Percentiles rank a stretch among this genome's conserved stretches.
Conservation (phyloP, 2,113 vertebrate genomes). For the Trichechus manatus region DNA sequence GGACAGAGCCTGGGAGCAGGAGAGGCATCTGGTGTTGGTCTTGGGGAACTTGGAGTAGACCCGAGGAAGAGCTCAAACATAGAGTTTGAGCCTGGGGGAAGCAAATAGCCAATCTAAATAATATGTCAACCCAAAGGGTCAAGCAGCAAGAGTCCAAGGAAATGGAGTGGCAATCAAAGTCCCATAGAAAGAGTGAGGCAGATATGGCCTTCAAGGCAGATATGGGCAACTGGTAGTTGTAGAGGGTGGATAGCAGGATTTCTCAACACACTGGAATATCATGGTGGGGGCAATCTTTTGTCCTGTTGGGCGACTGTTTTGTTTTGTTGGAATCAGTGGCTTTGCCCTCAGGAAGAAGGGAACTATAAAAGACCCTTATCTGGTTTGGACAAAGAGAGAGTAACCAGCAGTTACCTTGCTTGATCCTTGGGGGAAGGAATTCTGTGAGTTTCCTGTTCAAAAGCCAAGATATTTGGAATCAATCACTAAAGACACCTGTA, state of each 20-base stretch:
- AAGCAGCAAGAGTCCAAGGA: not conserved
- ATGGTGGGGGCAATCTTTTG: not conserved
- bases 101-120: not conserved
- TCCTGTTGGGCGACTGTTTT: not conserved
- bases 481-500: not conserved
- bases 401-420: not conserved
- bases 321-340: not conserved
- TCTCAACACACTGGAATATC: not conserved
- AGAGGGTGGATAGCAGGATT: not conserved
- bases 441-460: not conserved
- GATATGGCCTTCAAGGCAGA: not conserved
- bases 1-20: not conserved
- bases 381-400: not conserved
- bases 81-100: not conserved
- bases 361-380: not conserved
- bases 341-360: not conserved
- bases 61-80: not conserved
- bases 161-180: not conserved
- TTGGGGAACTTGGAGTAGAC: not conserved
- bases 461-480: not conserved
- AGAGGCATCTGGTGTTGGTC: not conserved
- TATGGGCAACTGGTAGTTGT: too few relatives aligned
- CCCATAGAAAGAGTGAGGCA: not conserved
- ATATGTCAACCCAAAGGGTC: not conserved
- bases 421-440: not conserved